Conservation (phyloP, 2,797 vertebrate genomes). For the Selene dorsalis region DNA sequence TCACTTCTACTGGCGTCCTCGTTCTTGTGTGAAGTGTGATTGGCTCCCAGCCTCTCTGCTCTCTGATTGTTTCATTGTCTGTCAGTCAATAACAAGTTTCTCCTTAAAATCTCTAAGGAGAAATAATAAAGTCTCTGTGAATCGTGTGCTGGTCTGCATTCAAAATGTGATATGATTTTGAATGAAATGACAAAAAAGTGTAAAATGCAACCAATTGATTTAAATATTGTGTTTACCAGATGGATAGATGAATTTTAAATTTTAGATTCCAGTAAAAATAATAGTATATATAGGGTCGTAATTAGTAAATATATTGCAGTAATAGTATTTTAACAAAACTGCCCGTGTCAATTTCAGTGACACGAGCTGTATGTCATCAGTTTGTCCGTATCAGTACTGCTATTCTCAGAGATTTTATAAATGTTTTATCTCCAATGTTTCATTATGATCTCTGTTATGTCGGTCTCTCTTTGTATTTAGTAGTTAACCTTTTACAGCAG, state of each 20-base stretch:
- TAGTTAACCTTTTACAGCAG: neutral
- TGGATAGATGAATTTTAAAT: neutral
- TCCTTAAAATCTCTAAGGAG: conserved; percentile 1
- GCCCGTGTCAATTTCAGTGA: neutral
- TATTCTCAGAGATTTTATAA: conserved; percentile 47
- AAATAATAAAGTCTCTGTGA: conserved; percentile 50
- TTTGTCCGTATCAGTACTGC: neutral
- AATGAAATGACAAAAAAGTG: neutral
- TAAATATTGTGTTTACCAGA: neutral
- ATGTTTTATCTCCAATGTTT: conserved; percentile 6
- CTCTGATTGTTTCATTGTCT: conserved; percentile 23
- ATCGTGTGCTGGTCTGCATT: neutral
- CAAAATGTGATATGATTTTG: neutral
- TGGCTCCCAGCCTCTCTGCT: conserved; percentile 19
- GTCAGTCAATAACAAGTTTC: conserved; percentile 49
- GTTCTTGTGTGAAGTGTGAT: conserved; percentile 20
- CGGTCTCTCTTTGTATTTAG: neutral
- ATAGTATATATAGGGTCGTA: too few relatives aligned
- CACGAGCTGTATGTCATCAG: rapidly evolving
- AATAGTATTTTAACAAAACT: neutral
- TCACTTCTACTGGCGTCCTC: conserved; percentile 3
- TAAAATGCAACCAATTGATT: neutral
- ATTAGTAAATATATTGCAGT: too few relatives aligned
- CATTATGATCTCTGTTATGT: neutral
- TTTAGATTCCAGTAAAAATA: too few relatives aligned